These are phyloP conservation scores for Tenualosa thibaudeaui DNA, from an alignment of 2,797 vertebrate genomes.

Conservation along the genomic window DNA sequence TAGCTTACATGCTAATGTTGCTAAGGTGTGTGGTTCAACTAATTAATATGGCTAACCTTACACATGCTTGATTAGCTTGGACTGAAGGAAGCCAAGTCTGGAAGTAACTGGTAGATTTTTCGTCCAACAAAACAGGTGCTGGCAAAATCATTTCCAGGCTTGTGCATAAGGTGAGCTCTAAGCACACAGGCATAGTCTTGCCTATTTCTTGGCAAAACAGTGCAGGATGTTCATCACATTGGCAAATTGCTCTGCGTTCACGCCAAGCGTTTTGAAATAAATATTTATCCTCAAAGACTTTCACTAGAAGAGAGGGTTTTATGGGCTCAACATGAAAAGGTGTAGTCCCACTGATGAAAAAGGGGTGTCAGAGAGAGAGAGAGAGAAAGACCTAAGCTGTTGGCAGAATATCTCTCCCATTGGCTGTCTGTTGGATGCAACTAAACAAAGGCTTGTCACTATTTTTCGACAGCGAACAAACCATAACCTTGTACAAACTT, in stretches of 20 bases:
- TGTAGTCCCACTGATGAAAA: not conserved
- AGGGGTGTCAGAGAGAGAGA: not conserved
- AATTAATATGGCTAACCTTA: not conserved
- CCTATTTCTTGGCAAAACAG: not conserved
- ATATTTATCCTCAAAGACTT: slow-evolving; percentile 7
- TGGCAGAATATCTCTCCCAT: not conserved
- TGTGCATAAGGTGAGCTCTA: not conserved
- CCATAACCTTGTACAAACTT: not conserved
- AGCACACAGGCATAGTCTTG: not conserved
- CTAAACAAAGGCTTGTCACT: not conserved
- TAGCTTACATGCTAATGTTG: not conserved
- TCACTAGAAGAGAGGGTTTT: not conserved
- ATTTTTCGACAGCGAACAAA: not conserved
- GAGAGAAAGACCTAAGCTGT: not conserved
- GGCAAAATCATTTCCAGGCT: not conserved
- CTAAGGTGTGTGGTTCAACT: not conserved
- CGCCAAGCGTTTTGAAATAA: not conserved
- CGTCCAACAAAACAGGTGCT: not conserved
- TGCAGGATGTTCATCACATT: not conserved
- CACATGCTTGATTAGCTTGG: not conserved
- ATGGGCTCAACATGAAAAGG: not conserved
- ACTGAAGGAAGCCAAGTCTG: not conserved
- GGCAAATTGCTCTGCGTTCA: not conserved
- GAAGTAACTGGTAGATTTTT: not conserved
- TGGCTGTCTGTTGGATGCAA: not conserved